These are phyloP conservation scores for Diglossa cyanea DNA, from an alignment of 2,797 vertebrate genomes.

Conservation along the genomic window DNA sequence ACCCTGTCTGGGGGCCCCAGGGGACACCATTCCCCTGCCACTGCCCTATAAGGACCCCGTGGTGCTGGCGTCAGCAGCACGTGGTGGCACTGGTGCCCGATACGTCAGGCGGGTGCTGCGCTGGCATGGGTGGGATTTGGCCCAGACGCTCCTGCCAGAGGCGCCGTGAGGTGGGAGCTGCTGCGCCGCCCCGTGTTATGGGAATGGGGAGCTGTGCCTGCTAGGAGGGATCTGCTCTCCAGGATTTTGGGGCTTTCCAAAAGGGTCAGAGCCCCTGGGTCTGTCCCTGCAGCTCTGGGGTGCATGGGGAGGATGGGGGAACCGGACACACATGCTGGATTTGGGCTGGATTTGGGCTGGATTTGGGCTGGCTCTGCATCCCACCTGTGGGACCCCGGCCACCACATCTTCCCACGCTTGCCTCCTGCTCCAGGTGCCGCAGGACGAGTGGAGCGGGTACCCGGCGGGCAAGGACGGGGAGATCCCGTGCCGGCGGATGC, in stretches of 20 bases:
- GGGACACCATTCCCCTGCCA: not conserved
- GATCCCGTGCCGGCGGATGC: conserved; percentile 97
- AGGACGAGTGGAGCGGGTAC: conserved; percentile 94
- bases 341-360: rapidly evolving
- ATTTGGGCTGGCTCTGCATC: rapidly evolving
- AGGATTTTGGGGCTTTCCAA: not conserved
- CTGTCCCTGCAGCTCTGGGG: not conserved
- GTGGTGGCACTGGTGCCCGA: not conserved
- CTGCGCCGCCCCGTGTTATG: rapidly evolving
- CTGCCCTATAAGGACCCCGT: not conserved
- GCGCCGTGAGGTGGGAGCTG: conserved; percentile 4
- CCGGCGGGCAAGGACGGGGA: conserved; percentile 85
- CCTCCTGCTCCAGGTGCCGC: conserved; percentile 83
- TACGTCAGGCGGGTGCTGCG: not conserved
- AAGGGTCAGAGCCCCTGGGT: not conserved
- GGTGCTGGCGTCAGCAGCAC: not conserved
- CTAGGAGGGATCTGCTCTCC: not conserved
- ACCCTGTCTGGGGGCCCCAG: rapidly evolving
- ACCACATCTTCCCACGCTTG: rapidly evolving
- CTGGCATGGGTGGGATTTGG: conserved; percentile 63
- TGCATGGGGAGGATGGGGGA: not conserved
- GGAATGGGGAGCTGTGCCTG: not conserved
- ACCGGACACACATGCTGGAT: rapidly evolving
- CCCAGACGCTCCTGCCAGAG: not conserved
- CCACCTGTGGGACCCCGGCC: rapidly evolving